These are phyloP conservation scores for Diachasmimorpha longicaudata DNA, from an alignment of 1,140 invertebrate genomes.

Conservation along the genomic window DNA sequence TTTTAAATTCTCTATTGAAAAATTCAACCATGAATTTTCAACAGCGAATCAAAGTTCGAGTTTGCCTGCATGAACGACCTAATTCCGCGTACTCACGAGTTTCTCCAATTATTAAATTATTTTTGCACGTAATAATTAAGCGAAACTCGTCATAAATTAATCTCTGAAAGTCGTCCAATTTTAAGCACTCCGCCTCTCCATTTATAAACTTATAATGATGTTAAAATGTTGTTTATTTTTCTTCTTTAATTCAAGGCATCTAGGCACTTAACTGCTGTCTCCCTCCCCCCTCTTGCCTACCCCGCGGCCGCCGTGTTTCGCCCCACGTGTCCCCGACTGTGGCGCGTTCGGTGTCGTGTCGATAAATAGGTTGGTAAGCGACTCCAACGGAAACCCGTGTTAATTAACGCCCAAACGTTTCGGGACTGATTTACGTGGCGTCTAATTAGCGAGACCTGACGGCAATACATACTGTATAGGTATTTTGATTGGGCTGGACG, in stretches of 20 bases:
- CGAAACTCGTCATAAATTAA: too few species aligned
- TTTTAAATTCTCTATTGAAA: too few species aligned
- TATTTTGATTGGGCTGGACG: slow-evolving; percentile 57
- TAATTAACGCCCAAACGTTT: slow-evolving; percentile 62
- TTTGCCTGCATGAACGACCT: too few species aligned
- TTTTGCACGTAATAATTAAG: too few species aligned
- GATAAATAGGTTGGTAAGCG: slow-evolving; percentile 60
- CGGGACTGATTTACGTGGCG: slow-evolving; percentile 63
- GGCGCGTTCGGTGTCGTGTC: slow-evolving; percentile 41
- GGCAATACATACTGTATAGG: slow-evolving; percentile 55
- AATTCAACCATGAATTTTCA: too few species aligned
- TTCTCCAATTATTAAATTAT: too few species aligned
- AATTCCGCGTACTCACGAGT: too few species aligned
- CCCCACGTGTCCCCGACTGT: slow-evolving; percentile 31
- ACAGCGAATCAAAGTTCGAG: too few species aligned
- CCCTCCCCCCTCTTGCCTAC: too few species aligned
- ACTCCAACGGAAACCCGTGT: slow-evolving; percentile 58
- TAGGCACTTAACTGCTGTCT: background rate
- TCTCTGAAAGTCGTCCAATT: background rate
- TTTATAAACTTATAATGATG: background rate
- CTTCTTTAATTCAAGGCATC: background rate
- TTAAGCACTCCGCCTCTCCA: background rate
- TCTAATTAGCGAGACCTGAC: slow-evolving; percentile 61
- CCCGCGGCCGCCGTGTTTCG: too few species aligned
- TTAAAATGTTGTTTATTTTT: background rate